Evolutionary conservation across 2,797 vertebrate genomes (phyloP), one percentile per base, ranked within the genome.

Genomic region (Chelon labrosus): DNA sequence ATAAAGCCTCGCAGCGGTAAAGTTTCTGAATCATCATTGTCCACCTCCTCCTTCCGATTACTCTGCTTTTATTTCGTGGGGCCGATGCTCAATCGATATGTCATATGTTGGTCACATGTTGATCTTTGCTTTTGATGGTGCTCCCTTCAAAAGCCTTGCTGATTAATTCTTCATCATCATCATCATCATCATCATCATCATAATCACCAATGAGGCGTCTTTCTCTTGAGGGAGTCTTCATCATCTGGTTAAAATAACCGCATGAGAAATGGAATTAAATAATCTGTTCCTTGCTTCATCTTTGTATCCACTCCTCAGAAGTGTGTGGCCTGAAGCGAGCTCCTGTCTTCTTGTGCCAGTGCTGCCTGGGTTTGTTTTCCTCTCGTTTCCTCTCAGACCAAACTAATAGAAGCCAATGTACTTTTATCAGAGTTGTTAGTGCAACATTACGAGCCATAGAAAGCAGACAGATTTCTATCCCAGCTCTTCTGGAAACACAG

Each of bases 201-300:
- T 89, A 73, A 62, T 85, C 80, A 73, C 79, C 91, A 94, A 94
- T 83, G 85, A 92, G 89, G 84, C 90, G 27, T 89, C 75, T 52
- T 65, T 83, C 90, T 92, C 89, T 70, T 12, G 74, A 85, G 82
- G 77, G 76, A 83, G 70, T 77, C 84, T 80, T 79, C 80, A 79
- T 93, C 93, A 91, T 94, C 92, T 94, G 93, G 89, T 88, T 88
- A 66, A 86, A 92, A 93, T 94, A 85, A 92, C 88, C 62, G 64
- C 84, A 85, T 87, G 78, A 75, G 47, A 88, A 88, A 87, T 79
- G 63, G 70, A 88, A 91, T 85, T 85, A 88, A 92, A 92, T 52
- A 86, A 84, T 84, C 79, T 80, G 57, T 61, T 83, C 77, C 69
- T 84, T 75, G 58, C 71, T 65, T 69, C 61, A 52, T 85, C 69